phyloP scores from a whole-genome alignment of 2,797 vertebrate species.

The Sebastiscus albofasciatus region DNA sequence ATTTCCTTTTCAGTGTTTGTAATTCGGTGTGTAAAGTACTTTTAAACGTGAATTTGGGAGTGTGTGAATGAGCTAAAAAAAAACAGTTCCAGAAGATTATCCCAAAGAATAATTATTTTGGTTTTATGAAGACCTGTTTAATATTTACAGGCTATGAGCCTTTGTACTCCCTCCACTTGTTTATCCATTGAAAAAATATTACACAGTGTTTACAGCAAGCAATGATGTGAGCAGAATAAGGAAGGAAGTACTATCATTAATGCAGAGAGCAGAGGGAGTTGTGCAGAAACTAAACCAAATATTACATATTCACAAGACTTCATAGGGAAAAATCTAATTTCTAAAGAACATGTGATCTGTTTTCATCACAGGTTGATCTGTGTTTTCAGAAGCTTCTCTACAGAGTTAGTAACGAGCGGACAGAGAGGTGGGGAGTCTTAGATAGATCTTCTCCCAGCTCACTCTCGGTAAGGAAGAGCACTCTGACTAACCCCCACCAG shows the following conservation, averaged over 20 bases:
- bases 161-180: background rate
- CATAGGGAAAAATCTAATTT: conserved; percentile 44
- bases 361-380: conserved; percentile 32
- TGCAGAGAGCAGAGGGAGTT: background rate
- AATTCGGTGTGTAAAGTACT: background rate
- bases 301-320: conserved; percentile 23
- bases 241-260: background rate
- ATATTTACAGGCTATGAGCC: background rate
- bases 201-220: background rate
- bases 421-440: background rate
- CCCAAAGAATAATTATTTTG: background rate
- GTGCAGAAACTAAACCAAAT: conserved; percentile 11
- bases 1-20: too few relatives aligned
- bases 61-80: background rate
- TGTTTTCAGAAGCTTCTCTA: conserved; percentile 27
- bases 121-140: background rate
- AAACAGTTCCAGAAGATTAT: background rate
- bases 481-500: conserved; percentile 24
- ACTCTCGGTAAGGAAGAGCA: conserved; percentile 10
- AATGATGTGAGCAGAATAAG: background rate
- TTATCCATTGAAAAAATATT: background rate
- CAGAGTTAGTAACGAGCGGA: conserved; percentile 49
- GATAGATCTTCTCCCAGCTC: background rate
- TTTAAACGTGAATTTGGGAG: background rate
- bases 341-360: conserved; percentile 14